Base-by-base conservation (phyloP, 2,888 invertebrate species). In the Erannis defoliaria region DNA sequence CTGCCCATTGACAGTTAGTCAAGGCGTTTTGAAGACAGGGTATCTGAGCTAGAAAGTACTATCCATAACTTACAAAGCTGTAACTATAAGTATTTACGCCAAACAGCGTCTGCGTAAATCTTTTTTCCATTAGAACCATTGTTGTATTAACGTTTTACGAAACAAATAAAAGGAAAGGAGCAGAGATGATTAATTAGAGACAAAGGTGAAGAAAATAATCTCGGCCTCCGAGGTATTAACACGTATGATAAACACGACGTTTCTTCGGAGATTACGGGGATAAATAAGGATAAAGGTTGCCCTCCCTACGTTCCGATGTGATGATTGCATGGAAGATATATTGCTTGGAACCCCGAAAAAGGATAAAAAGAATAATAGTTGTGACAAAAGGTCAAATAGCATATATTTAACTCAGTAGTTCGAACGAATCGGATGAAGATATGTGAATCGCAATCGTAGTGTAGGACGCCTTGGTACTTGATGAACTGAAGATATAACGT, bases 201-300 rank as follows among this genome's bases (percentile, higher is more conserved):
- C 62, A 62, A 60, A 69, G 56, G 62, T 64, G 59, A 46, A 56
- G 59, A 62, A 62, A 63, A 58, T 61, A 65, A 65, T 56, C 60
- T 63, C 46, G n/a, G 59, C 40, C 60, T 38, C 42, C 0, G 9
- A 42, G 46, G 66, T 60, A 64, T 68, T 64, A 66, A 60, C 37
- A 37, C 48, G 42, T 62, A 48, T 62, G 63, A 62, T 55, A 60
- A 66, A 62, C 48, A 63, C 57, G 49, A 50, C 56, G 59, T 43
- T 50, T 68, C 62, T 53, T 21, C 35, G 35, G 56, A 59, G 59
- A 66, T 66, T 62, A 62, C 37, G 14, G 35, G 51, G 56, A 53
- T 62, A 53, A 62, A 42, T 53, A 53, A 21, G 53, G 53, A 56
- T 53, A 51, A 57, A 18, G 19, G 51, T 19, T 42, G 40, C n/a